These are phyloP conservation scores for Corythaixoides concolor DNA, from an alignment of 2,113 vertebrate genomes.

Conservation along the genomic window DNA sequence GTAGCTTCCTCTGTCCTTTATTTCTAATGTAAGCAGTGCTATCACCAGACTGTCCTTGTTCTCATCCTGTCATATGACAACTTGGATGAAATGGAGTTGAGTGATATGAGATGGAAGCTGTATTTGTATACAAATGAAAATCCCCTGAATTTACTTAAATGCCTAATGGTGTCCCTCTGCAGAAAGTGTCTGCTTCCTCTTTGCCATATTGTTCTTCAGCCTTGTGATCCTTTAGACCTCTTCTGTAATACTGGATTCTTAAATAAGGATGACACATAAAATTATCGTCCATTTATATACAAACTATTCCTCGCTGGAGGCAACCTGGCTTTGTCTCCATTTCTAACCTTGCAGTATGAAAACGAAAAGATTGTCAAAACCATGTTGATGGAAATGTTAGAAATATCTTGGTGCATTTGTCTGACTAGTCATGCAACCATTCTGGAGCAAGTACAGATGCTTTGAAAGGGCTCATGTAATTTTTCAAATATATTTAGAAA, in stretches of 20 bases:
- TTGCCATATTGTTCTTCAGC: not conserved
- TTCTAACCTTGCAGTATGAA: not conserved
- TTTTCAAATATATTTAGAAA: not conserved
- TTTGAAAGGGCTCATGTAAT: not conserved
- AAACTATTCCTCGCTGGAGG: fast-evolving
- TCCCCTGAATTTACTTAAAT: not conserved
- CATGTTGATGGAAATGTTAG: not conserved
- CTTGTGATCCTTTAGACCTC: not conserved
- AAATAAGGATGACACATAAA: not conserved
- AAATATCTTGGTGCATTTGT: not conserved
- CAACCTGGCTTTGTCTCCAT: not conserved
- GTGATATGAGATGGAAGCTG: slow-evolving; percentile 10
- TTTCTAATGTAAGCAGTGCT: not conserved
- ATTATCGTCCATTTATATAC: not conserved
- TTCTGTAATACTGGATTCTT: not conserved
- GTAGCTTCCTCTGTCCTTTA: slow-evolving; percentile 21
- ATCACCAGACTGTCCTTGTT: slow-evolving; percentile 31
- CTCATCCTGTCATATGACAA: slow-evolving; percentile 32
- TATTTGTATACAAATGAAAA: not conserved
- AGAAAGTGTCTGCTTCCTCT: not conserved
- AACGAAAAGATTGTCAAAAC: not conserved
- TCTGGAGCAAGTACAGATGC: not conserved
- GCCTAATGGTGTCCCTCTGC: not conserved
- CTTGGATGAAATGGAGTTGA: slow-evolving; percentile 28
- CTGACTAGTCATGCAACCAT: not conserved